phyloP scores from a whole-genome alignment of 2,113 vertebrate genomes.

The Phoxinus phoxinus region DNA sequence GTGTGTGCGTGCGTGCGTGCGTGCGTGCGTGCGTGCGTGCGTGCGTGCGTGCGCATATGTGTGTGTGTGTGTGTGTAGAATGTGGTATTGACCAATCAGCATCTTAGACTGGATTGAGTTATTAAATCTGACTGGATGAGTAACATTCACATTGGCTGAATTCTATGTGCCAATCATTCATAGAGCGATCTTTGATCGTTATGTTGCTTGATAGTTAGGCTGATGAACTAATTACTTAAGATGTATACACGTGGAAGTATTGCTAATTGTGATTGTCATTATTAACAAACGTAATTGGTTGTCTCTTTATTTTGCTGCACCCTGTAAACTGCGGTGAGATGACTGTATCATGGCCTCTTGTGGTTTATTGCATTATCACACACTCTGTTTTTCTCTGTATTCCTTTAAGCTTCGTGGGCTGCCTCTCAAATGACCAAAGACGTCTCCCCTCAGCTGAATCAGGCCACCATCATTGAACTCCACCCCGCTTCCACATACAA shows the following conservation, averaged over 20 bases:
- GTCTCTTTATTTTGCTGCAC: background rate
- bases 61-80: background rate
- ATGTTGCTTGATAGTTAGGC: no score
- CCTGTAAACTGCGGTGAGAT: background rate
- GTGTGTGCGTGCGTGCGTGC: no score
- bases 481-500: slow-evolving; percentile 99
- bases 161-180: background rate
- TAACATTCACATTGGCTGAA: background rate
- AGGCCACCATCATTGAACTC: slow-evolving; percentile 98
- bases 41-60: no score
- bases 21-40: no score
- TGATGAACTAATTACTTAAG: no score
- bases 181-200: no score
- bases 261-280: no score
- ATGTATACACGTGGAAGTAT: no score
- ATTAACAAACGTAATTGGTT: background rate
- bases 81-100: background rate
- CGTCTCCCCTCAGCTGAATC: slow-evolving; percentile 97
- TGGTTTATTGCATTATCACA: background rate
- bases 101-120: background rate
- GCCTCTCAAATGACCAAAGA: slow-evolving; percentile 99
- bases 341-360: background rate
- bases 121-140: background rate
- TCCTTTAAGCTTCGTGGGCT: slow-evolving; percentile 89
- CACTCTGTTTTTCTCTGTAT: background rate